Evolutionary conservation across 2,113 vertebrate species (phyloP).

Genomic region (Anarrhichthys ocellatus): DNA sequence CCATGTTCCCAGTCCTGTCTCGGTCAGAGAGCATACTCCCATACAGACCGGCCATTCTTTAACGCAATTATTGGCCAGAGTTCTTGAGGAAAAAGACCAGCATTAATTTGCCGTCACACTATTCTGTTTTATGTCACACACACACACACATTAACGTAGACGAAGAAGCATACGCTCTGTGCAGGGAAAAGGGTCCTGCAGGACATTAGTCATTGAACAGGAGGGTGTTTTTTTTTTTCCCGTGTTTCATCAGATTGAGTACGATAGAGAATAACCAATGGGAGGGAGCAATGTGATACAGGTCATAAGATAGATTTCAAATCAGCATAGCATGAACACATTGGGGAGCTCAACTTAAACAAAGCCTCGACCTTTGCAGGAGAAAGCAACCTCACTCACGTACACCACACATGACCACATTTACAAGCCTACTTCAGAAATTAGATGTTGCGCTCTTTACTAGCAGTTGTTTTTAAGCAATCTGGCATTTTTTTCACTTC

Average conservation of each 20-base stretch:
- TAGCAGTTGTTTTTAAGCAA: slow-evolving; percentile 39
- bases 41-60: slow-evolving; percentile 50
- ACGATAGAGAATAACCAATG: neutral
- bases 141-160: neutral
- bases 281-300: slow-evolving; percentile 19
- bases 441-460: slow-evolving; percentile 39
- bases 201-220: slow-evolving; percentile 19
- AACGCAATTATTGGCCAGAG: slow-evolving; percentile 25
- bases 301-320: slow-evolving; percentile 29
- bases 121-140: slow-evolving; percentile 61
- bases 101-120: slow-evolving; percentile 49
- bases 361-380: slow-evolving; percentile 27
- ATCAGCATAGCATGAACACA: slow-evolving; percentile 13
- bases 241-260: slow-evolving; percentile 26
- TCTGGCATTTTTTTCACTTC: slow-evolving; percentile 12
- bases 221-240: slow-evolving; percentile 11
- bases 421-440: slow-evolving; percentile 70
- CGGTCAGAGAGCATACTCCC: slow-evolving; percentile 42
- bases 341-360: slow-evolving; percentile 14
- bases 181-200: neutral
- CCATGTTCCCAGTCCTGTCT: slow-evolving; percentile 51
- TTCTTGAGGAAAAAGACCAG: slow-evolving; percentile 33
- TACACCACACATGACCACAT: slow-evolving; percentile 65
- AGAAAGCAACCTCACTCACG: slow-evolving; percentile 35
- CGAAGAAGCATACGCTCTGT: neutral